Evolutionary conservation across 2,113 vertebrate species (phyloP).

Genomic region (Rhinopomastus cyanomelas): DNA sequence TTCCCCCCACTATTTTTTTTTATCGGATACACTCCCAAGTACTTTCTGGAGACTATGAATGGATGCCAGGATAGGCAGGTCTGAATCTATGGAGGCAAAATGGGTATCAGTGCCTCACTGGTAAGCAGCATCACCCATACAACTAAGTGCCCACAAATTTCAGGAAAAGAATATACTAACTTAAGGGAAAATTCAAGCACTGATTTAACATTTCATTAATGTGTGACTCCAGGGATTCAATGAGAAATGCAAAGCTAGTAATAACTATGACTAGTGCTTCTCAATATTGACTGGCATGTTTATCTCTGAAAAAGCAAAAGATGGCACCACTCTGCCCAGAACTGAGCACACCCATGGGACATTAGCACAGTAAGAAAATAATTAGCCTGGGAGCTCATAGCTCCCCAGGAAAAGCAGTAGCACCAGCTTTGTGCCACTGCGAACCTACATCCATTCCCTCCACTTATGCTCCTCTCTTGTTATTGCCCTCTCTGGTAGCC

Average conservation of each 20-base stretch:
- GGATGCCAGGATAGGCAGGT: background rate
- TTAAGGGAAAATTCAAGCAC: background rate
- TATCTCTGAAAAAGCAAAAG: background rate
- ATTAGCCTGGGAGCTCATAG: background rate
- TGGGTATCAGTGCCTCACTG: background rate
- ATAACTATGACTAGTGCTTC: background rate
- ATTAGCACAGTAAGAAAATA: background rate
- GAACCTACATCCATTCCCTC: rapidly evolving
- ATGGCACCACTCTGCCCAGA: background rate
- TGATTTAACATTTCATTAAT: background rate
- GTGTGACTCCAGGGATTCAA: background rate
- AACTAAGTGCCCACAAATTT: background rate
- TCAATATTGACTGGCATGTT: background rate
- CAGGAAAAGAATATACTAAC: background rate
- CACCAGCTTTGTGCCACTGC: background rate
- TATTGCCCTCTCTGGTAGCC: background rate
- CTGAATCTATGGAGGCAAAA: background rate
- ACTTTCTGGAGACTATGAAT: background rate
- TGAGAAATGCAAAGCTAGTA: background rate
- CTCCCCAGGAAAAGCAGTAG: background rate
- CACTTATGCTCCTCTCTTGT: background rate
- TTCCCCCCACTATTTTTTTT: background rate
- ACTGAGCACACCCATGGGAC: background rate
- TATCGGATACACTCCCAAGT: background rate
- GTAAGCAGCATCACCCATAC: background rate